Evolutionary conservation across 2,113 vertebrate genomes (phyloP).

Genomic region (Oncorhynchus keta): DNA sequence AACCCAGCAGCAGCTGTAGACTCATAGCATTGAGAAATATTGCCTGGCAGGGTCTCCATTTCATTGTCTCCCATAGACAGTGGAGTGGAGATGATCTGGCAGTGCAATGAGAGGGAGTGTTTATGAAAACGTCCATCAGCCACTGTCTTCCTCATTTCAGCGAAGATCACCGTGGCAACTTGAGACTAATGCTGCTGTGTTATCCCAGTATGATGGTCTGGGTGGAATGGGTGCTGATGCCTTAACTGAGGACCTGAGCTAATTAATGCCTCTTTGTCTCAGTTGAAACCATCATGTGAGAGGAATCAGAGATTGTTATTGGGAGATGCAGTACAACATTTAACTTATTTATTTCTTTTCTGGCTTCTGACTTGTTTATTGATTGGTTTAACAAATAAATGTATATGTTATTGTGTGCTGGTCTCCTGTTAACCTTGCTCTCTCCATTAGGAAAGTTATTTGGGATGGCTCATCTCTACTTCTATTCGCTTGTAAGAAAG

Average conservation of each 20-base stretch:
- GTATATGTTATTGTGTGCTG: not conserved
- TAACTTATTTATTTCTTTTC: too few species aligned
- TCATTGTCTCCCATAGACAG: slow-evolving; percentile 56
- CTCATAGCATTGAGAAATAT: not conserved
- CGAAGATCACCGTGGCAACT: slow-evolving; percentile 64
- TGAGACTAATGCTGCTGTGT: slow-evolving; percentile 33
- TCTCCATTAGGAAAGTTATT: too few species aligned
- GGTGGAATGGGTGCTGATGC: slow-evolving; percentile 32
- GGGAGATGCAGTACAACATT: too few species aligned
- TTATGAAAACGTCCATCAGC: slow-evolving; percentile 48
- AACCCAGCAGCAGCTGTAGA: slow-evolving; percentile 24
- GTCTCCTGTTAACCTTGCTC: not conserved
- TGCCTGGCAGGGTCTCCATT: slow-evolving; percentile 38
- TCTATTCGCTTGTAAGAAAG: not conserved
- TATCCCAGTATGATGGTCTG: slow-evolving; percentile 37
- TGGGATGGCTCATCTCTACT: not conserved
- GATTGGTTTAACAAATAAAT: not conserved
- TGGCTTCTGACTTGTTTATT: too few species aligned
- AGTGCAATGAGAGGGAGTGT: slow-evolving; percentile 56
- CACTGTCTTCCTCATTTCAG: not conserved
- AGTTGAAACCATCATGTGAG: not conserved
- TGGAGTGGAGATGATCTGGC: not conserved
- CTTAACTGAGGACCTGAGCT: slow-evolving; percentile 34
- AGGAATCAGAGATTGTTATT: not conserved
- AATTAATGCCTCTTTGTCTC: slow-evolving; percentile 48